Percentiles rank a stretch among this genome's conserved stretches.
Conservation (phyloP, 64 coral and sea anemone species). For the Orbicella faveolata region DNA sequence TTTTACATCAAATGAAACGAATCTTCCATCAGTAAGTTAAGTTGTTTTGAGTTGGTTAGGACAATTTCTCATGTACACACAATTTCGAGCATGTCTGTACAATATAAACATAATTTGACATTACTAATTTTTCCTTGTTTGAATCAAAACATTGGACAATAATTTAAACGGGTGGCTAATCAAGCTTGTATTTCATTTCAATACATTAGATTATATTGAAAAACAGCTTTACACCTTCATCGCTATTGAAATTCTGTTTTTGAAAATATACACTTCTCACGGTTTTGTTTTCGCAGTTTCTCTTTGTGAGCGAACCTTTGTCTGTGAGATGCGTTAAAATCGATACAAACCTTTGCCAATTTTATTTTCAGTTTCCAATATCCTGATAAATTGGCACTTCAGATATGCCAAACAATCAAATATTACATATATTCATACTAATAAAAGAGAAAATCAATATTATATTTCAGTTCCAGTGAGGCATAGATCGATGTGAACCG, state of each 20-base stretch:
- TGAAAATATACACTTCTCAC: not conserved
- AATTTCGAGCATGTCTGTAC: not conserved
- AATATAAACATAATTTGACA: not conserved
- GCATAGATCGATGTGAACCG: not conserved
- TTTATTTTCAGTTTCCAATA: not conserved
- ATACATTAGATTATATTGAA: not conserved
- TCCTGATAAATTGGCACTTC: not conserved
- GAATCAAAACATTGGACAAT: conserved; percentile 6
- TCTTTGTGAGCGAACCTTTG: not conserved
- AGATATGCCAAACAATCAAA: not conserved
- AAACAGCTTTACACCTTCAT: not conserved
- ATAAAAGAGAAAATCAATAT: conserved; percentile 9
- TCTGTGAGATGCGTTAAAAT: not conserved
- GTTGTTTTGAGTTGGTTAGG: not conserved
- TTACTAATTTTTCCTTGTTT: not conserved
- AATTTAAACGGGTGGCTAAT: not conserved
- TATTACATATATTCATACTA: conserved; percentile 4
- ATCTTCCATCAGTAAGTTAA: no score
- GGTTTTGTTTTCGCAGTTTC: not conserved
- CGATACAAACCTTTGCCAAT: not conserved
- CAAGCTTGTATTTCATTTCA: not conserved
- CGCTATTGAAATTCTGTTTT: not conserved
- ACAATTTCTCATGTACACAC: not conserved
- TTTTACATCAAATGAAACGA: no score
- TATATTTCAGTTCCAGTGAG: not conserved